These are phyloP conservation scores for Gibbula magus DNA, from an alignment of 2,888 invertebrate genomes.

Conservation along the genomic window DNA sequence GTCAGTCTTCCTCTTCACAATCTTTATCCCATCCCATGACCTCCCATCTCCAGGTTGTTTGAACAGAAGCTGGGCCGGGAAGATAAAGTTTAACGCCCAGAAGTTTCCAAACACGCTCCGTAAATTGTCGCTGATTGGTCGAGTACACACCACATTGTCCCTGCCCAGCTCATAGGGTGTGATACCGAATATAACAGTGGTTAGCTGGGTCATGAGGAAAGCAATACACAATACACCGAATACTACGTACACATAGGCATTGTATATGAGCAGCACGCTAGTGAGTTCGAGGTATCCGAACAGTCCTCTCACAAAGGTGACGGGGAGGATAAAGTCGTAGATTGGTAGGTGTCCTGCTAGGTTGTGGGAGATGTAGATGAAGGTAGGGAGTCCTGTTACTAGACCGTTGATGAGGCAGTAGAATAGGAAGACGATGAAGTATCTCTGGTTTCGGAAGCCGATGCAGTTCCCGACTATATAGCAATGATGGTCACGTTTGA, in stretches of 20 bases:
- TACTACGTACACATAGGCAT: slow-evolving; percentile 42
- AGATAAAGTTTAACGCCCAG: slow-evolving; percentile 59
- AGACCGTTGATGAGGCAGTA: slow-evolving; percentile 49
- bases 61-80: slow-evolving; percentile 59
- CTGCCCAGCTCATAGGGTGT: slow-evolving; percentile 55
- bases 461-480: slow-evolving; percentile 64
- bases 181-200: slow-evolving; percentile 44
- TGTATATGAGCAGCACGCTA: slow-evolving; percentile 46
- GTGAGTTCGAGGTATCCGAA: slow-evolving; percentile 41
- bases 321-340: slow-evolving; percentile 50
- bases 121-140: slow-evolving; percentile 46
- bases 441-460: slow-evolving; percentile 65
- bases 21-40: slow-evolving; percentile 55
- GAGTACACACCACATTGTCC: slow-evolving; percentile 44
- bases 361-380: slow-evolving; percentile 46
- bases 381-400: slow-evolving; percentile 45
- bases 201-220: slow-evolving; percentile 46
- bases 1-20: neutral
- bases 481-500: slow-evolving; percentile 71
- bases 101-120: slow-evolving; percentile 61
- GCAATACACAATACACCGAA: slow-evolving; percentile 47
- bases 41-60: slow-evolving; percentile 55
- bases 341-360: slow-evolving; percentile 41
- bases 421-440: slow-evolving; percentile 59
- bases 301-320: slow-evolving; percentile 42